A percentile compares a stretch with the other conserved stretches of the same genome.
phyloP scores from a whole-genome alignment of 2,113 vertebrate genomes.

The Salvelinus namaycush region DNA sequence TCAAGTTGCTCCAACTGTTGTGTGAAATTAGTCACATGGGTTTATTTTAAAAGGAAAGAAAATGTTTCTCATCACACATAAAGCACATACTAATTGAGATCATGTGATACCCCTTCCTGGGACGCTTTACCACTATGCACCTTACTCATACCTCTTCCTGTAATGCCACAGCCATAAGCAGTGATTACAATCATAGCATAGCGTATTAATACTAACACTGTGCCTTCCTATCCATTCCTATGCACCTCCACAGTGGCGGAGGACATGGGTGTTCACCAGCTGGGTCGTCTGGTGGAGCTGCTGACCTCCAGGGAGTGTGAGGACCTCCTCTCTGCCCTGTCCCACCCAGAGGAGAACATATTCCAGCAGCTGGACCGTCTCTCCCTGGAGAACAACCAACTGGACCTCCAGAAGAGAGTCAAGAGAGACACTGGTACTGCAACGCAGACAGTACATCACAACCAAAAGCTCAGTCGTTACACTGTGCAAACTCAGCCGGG shows the following conservation, averaged over 20 bases:
- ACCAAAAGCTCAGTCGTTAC: not conserved
- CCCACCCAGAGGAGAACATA: slow-evolving; percentile 63
- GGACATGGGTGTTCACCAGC: slow-evolving; percentile 63
- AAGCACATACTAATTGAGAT: slow-evolving; percentile 37
- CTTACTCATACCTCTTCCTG: slow-evolving; percentile 16
- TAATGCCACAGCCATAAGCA: not conserved
- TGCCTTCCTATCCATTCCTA: not conserved
- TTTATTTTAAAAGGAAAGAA: slow-evolving; percentile 21
- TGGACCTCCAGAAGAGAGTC: slow-evolving; percentile 28
- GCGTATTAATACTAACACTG: not conserved
- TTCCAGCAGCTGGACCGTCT: slow-evolving; percentile 50
- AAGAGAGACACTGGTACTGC: slow-evolving; percentile 56
- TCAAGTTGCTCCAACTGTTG: slow-evolving; percentile 15
- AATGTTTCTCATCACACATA: slow-evolving; percentile 23
- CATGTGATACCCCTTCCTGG: not conserved
- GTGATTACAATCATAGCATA: not conserved
- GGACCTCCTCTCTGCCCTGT: slow-evolving; percentile 62
- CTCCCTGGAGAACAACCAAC: slow-evolving; percentile 55
- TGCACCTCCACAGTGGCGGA: slow-evolving; percentile 54
- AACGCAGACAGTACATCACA: not conserved
- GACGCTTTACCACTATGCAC: slow-evolving; percentile 29
- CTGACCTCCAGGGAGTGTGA: slow-evolving; percentile 68
- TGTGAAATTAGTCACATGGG: slow-evolving; percentile 40
- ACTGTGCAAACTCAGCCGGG: not conserved
- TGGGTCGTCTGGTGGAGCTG: slow-evolving; percentile 67